These are phyloP conservation scores for Basileuterus tristriatus DNA, from an alignment of 2,797 vertebrate species.

Conservation along the genomic window DNA sequence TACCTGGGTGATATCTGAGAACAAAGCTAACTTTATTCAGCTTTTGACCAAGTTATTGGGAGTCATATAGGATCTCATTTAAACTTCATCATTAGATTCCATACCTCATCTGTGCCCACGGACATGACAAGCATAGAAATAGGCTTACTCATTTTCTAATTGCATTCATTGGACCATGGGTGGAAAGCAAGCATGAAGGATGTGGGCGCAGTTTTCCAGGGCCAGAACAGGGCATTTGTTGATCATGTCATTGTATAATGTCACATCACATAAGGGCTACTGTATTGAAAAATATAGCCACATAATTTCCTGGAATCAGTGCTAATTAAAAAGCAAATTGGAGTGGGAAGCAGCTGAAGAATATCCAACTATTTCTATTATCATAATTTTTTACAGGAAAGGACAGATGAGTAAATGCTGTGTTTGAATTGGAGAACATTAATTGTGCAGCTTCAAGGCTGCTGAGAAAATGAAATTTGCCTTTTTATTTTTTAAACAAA, in stretches of 20 bases:
- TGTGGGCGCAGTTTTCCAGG: background rate
- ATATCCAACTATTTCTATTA: slow-evolving; percentile 22
- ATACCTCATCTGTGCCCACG: background rate
- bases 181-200: background rate
- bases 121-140: background rate
- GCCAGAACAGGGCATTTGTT: background rate
- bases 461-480: background rate
- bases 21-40: background rate
- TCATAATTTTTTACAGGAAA: background rate
- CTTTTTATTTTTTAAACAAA: background rate
- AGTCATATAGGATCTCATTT: background rate
- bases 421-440: slow-evolving; percentile 5
- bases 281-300: background rate
- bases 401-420: background rate
- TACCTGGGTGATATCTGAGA: background rate
- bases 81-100: background rate
- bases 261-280: background rate
- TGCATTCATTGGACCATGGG: background rate
- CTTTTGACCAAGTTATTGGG: background rate
- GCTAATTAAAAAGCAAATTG: slow-evolving; percentile 47
- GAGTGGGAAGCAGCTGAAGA: slow-evolving; percentile 6
- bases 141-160: background rate
- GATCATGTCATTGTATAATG: background rate
- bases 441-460: slow-evolving; percentile 7
- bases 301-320: slow-evolving; percentile 6